Percentiles rank a stretch among this genome's conserved stretches.
These are phyloP conservation scores for Protophormia terraenovae DNA, from an alignment of 2,888 invertebrate species.

Conservation along the genomic window DNA sequence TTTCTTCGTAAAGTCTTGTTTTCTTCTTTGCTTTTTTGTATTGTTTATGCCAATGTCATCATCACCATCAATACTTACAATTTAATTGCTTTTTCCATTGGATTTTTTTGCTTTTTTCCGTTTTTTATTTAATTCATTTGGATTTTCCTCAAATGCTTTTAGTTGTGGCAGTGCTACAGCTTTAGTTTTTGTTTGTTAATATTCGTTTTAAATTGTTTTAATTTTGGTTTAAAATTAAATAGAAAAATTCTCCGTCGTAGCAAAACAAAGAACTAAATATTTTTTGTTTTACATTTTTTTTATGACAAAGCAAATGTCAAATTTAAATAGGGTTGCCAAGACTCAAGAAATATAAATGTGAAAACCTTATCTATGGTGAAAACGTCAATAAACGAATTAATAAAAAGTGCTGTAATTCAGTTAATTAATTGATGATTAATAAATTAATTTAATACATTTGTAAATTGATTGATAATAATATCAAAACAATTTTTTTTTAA, in stretches of 20 bases:
- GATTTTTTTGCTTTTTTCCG: not conserved
- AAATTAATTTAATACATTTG: too few species aligned
- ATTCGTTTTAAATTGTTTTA: conserved; percentile 26
- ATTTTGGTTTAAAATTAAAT: not conserved
- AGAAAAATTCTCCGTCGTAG: conserved; percentile 42
- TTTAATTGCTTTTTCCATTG: conserved; percentile 16
- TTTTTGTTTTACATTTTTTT: not conserved
- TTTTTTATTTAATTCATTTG: not conserved
- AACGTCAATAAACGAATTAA: too few species aligned
- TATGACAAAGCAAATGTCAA: conserved; percentile 49
- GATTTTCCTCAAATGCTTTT: conserved; percentile 50
- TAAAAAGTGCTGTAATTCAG: too few species aligned
- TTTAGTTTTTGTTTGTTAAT: conserved; percentile 2
- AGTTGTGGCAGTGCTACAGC: conserved; percentile 58
- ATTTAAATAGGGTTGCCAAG: conserved; percentile 19
- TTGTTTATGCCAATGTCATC: conserved; percentile 61
- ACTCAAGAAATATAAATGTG: not conserved
- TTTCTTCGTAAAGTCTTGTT: not conserved
- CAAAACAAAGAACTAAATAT: conserved; percentile 60
- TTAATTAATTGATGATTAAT: too few species aligned
- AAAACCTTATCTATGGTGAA: not conserved
- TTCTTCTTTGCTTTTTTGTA: not conserved
- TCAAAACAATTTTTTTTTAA: too few species aligned
- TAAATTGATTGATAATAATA: too few species aligned
- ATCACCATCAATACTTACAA: conserved; percentile 31